These are phyloP conservation scores for Aethina tumida DNA, from an alignment of 1,140 invertebrate species.

Conservation along the genomic window DNA sequence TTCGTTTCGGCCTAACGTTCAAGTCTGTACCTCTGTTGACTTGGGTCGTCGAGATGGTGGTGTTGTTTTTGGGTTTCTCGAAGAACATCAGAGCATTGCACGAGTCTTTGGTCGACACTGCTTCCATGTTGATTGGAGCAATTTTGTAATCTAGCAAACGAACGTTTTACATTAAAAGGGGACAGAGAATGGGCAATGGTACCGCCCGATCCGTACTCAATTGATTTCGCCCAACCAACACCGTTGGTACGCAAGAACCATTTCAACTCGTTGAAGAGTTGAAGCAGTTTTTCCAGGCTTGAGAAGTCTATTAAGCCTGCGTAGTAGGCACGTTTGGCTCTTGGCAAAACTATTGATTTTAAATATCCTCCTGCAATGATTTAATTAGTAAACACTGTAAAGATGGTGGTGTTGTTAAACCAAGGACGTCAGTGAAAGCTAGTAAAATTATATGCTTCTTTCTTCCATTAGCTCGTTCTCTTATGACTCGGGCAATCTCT, in stretches of 20 bases:
- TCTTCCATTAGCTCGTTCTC: conserved; percentile 35
- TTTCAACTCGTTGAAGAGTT: conserved; percentile 45
- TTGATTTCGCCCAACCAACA: conserved; percentile 43
- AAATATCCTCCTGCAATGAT: conserved; percentile 44
- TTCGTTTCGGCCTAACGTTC: conserved; percentile 1
- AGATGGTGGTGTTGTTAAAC: conserved; percentile 18
- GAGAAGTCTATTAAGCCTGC: conserved; percentile 46
- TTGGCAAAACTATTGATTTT: conserved; percentile 42
- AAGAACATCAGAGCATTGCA: conserved; percentile 15
- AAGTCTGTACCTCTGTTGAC: too few species aligned
- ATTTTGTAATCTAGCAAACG: neutral
- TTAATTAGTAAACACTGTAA: too few species aligned
- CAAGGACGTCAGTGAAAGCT: conserved; percentile 43
- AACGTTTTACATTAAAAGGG: too few species aligned
- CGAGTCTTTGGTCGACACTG: conserved; percentile 18
- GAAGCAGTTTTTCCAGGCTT: conserved; percentile 41
- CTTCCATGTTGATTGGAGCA: neutral
- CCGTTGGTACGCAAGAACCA: conserved; percentile 45
- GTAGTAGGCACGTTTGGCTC: conserved; percentile 47
- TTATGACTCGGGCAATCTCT: conserved; percentile 36
- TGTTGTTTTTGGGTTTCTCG: too few species aligned
- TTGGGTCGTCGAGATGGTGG: too few species aligned
- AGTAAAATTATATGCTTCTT: conserved; percentile 41
- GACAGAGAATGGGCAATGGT: too few species aligned
- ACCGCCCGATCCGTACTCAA: neutral